A percentile compares a stretch with the other conserved stretches of the same genome.
Evolutionary conservation across 1,140 invertebrate genomes (phyloP).

Genomic region (Orius laevigatus): DNA sequence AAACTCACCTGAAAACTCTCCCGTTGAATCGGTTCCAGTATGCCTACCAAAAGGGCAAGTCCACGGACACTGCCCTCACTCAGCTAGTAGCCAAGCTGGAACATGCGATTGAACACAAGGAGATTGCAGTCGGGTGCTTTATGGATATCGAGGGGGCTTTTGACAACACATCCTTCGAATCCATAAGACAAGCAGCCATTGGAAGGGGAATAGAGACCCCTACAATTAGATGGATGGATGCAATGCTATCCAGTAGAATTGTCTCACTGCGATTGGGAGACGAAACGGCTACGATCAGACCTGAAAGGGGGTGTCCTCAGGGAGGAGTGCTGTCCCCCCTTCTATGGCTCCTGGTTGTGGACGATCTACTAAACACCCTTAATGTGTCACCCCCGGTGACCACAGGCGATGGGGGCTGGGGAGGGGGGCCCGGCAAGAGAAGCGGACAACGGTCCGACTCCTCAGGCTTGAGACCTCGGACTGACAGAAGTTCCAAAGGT

Average conservation of each 20-base stretch:
- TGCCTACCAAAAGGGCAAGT: constrained; percentile 6
- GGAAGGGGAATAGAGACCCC: neutral
- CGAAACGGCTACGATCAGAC: neutral
- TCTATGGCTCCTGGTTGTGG: constrained; percentile 14
- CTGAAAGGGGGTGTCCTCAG: constrained; percentile 14
- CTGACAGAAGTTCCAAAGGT: too few relatives aligned
- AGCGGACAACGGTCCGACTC: too few relatives aligned
- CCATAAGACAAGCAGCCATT: constrained; percentile 5
- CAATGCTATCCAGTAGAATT: neutral
- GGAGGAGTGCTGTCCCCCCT: constrained; percentile 16
- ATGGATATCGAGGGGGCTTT: constrained; percentile 17
- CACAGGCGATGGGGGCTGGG: too few relatives aligned
- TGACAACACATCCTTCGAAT: constrained; percentile 10
- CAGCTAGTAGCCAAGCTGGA: neutral
- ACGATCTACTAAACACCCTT: constrained; percentile 9
- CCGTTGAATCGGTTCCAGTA: constrained; percentile 7
- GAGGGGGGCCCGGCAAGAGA: too few relatives aligned
- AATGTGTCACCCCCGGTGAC: too few relatives aligned
- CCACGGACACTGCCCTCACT: neutral
- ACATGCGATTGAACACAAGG: neutral
- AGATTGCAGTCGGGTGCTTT: neutral
- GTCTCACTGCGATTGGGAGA: neutral
- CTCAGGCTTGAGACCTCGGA: too few relatives aligned
- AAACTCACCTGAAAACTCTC: neutral
- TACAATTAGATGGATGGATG: constrained; percentile 1